Percentiles rank a stretch among this genome's conserved stretches.
These are phyloP conservation scores for Trididemnum miniatum DNA, from an alignment of 23 tunicate genomes.

Conservation along the genomic window DNA sequence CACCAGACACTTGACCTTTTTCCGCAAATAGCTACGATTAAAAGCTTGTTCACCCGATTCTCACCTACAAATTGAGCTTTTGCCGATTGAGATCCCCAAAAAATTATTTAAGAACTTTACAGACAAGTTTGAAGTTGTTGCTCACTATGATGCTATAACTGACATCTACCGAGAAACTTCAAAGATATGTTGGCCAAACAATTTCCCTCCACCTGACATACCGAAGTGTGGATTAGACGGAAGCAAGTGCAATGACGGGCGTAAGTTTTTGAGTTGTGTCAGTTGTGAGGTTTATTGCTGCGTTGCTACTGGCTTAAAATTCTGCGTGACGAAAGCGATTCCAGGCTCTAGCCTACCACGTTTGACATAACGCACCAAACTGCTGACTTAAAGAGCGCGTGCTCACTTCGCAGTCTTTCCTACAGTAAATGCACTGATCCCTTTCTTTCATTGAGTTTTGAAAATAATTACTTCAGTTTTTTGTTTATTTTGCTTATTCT, in stretches of 20 bases:
- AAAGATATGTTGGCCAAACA: constrained; percentile 53
- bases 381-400: no score
- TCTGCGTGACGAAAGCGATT: no score
- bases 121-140: constrained; percentile 54
- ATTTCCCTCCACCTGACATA: constrained; percentile 74
- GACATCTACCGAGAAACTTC: constrained; percentile 28
- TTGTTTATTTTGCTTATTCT: no score
- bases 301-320: no score
- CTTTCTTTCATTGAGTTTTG: no score
- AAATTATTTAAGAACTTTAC: background rate
- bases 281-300: no score
- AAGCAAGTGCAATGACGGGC: constrained; percentile 60
- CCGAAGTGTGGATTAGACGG: constrained; percentile 88
- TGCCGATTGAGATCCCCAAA: background rate
- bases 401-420: no score
- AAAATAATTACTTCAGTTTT: no score
- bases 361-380: no score
- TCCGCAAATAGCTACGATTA: background rate
- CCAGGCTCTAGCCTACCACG: no score
- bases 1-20: background rate
- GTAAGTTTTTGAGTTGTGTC: no score
- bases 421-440: no score
- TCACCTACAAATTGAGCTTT: background rate
- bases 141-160: constrained; percentile 36
- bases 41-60: background rate